These are phyloP conservation scores for Apodemia arnacis DNA, from an alignment of 2,888 invertebrate genomes.

Conservation along the genomic window DNA sequence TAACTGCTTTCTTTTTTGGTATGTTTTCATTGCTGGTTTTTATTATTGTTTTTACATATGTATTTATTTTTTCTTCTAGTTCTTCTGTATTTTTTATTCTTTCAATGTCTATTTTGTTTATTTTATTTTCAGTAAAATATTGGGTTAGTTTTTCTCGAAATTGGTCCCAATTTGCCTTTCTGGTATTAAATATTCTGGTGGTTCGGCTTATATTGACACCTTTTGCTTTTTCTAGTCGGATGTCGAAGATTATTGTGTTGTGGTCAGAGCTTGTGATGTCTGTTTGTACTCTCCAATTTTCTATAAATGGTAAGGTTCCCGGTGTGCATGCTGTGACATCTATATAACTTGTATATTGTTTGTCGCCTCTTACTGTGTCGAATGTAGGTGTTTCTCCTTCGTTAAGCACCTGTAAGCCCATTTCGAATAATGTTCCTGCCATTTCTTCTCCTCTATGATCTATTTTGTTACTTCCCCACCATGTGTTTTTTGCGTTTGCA, in stretches of 20 bases:
- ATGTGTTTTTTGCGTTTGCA: no score
- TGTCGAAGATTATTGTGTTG: background rate
- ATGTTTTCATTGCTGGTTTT: background rate
- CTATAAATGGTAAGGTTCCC: background rate
- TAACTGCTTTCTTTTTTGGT: conserved; percentile 6
- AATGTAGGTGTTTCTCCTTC: conserved; percentile 5
- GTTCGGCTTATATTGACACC: background rate
- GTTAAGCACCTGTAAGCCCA: no score
- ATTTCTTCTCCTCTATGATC: no score
- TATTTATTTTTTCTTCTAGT: background rate
- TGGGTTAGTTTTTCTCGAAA: background rate
- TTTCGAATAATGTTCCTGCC: no score
- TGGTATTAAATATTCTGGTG: background rate
- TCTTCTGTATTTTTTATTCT: background rate
- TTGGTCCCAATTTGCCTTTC: background rate
- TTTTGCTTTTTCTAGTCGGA: background rate
- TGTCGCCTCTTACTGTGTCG: conserved; percentile 14
- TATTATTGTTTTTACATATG: background rate
- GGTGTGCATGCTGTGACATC: conserved; percentile 26
- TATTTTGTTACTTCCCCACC: no score
- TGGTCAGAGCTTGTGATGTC: background rate
- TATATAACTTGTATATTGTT: background rate
- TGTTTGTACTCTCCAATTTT: background rate
- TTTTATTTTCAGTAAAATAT: background rate
- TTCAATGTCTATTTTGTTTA: conserved; percentile 3